phyloP scores from a whole-genome alignment of 2,113 vertebrate genomes.

The Pogona vitticeps region DNA sequence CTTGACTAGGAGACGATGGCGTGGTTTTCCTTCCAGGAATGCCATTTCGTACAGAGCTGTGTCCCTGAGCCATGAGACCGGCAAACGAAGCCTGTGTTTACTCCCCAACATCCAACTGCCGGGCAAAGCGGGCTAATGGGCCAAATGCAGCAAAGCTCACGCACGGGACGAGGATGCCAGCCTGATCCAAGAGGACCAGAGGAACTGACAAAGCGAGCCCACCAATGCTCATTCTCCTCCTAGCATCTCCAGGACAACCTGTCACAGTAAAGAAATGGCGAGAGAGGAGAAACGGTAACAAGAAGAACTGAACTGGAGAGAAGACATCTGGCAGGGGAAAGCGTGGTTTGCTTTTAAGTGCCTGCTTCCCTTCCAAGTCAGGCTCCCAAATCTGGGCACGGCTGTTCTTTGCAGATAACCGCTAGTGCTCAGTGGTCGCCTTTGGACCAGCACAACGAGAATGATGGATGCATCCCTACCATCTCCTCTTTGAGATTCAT shows the following conservation, averaged over 20 bases:
- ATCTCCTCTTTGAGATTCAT: background rate
- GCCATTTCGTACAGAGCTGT: background rate
- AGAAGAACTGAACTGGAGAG: constrained; percentile 11
- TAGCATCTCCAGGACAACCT: background rate
- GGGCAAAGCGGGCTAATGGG: background rate
- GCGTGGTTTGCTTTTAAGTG: constrained; percentile 14
- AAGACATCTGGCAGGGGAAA: constrained; percentile 26
- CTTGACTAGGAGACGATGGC: background rate
- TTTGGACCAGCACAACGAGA: constrained; percentile 29
- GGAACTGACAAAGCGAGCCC: constrained; percentile 10
- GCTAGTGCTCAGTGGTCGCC: constrained; percentile 5
- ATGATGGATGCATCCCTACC: background rate
- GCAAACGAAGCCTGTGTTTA: too few species aligned
- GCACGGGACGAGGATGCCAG: too few species aligned
- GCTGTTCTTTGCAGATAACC: constrained; percentile 40
- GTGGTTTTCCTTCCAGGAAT: background rate
- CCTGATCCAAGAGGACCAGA: background rate
- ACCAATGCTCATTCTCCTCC: constrained; percentile 8
- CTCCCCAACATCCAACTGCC: background rate
- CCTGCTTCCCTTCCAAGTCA: constrained; percentile 26
- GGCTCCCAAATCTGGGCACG: background rate
- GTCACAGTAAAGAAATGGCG: background rate
- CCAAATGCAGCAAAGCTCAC: too few species aligned
- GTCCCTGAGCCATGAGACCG: background rate
- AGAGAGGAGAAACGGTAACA: background rate